Base-by-base conservation (phyloP, 2,888 invertebrate genomes). In the Chrysomela aeneicollis region DNA sequence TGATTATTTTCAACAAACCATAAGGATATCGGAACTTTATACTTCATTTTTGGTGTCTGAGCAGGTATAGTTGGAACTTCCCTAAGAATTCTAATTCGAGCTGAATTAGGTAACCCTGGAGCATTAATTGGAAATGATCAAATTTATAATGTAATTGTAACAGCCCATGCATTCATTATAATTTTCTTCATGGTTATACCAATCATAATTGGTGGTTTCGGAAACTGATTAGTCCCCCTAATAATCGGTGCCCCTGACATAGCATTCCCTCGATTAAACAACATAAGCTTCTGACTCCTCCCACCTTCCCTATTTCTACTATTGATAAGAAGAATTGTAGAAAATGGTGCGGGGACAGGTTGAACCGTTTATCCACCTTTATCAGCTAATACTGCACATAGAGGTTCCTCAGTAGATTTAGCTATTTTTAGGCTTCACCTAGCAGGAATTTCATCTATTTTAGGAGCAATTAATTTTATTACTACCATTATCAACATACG, bases 251-350 rank as follows among this genome's bases (percentile, higher is more conserved):
- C 90, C 0, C 91, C 91, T 2, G 93, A 94, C 86, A 92, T 93
- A 85, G 90, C 90, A 9, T 93, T 92, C 59, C 92, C 92, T 0
- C 92, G 92, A 78, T 86, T 93, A 86, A 93, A 93, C 87, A 92
- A 92, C 85, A 89, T 92, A 87, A 92, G 92, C 81, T 93, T 92
- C 85, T 93, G 92, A 86, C 70, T 93, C 26, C 52, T 93, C n/a
- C 90, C 90, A 0, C 89, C 90, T 0, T 89, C 91, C 9, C 74
- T 93, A 74, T 84, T 85, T n/a, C 72, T 93, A 0, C 50, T 77
- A 19, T 10, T 76, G 32, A 82, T 85, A 60, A 89, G 90, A 74
- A 86, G 86, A 75, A 82, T 90, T 76, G 87, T 89, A 66, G 89
- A 90, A 85, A 87, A 83, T 73, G 92, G 92, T 61, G 88, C 87